Evolutionary conservation across 1,140 invertebrate species (phyloP).

Genomic region (Drosophila teissieri): DNA sequence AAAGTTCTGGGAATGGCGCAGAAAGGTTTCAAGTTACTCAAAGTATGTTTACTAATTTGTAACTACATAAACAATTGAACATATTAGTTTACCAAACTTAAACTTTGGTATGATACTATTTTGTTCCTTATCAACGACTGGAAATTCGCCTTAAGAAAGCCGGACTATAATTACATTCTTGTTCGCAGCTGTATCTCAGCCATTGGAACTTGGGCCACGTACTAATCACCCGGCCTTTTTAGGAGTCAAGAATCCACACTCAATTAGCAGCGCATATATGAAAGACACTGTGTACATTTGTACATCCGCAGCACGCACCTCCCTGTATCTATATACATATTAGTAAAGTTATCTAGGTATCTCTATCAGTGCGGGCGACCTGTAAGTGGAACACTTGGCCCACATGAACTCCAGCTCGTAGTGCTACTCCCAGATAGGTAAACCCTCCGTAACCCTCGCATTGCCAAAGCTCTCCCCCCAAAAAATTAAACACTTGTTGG

Average conservation of each 20-base stretch:
- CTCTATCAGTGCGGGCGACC: constrained; percentile 31
- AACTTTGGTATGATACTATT: no score
- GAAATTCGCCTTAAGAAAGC: not conserved
- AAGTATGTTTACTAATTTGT: not conserved
- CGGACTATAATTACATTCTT: constrained; percentile 11
- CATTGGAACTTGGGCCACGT: constrained; percentile 60
- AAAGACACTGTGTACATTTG: constrained; percentile 23
- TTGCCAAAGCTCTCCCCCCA: not conserved
- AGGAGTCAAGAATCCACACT: constrained; percentile 48
- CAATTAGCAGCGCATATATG: constrained; percentile 32
- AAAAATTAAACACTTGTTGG: constrained; percentile 36
- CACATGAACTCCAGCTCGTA: constrained; percentile 32
- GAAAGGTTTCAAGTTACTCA: constrained; percentile 8
- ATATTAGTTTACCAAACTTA: no score
- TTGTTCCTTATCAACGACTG: no score
- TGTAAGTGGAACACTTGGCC: constrained; percentile 60
- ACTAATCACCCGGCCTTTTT: constrained; percentile 64
- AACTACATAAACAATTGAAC: not conserved
- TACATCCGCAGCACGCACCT: constrained; percentile 49
- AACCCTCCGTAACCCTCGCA: not conserved
- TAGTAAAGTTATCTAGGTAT: constrained; percentile 3
- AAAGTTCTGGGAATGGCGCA: not conserved
- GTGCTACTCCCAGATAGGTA: constrained; percentile 5
- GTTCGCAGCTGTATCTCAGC: constrained; percentile 21
- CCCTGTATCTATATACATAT: not conserved